Base-by-base conservation (phyloP, 2,113 vertebrate genomes). In the Anas platyrhynchos region DNA sequence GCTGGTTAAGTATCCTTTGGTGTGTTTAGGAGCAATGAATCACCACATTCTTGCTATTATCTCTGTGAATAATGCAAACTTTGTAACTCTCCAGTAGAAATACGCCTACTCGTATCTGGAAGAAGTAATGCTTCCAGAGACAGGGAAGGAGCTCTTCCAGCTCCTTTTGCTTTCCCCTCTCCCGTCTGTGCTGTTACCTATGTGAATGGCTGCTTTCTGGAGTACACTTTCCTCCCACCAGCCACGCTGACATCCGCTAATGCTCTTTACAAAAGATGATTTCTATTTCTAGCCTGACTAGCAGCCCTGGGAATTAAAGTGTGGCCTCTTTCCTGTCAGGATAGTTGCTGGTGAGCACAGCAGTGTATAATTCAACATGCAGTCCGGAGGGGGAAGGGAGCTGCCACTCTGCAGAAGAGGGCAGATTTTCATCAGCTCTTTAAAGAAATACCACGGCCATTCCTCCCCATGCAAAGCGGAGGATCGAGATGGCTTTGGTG, bases 1-100 rank as follows among this genome's bases (percentile, higher is more conserved):
- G 44, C 74, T 79, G 62, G 61, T 79, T 88, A 41, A 69, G 48
- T 54, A 46, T 83, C 83, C 74, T 84, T 84, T 21, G 22, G 65
- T 29, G 69, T 61, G 55, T 76, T 91, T 11, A 62, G 86, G 67
- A 80, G 92, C 62, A 66, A 11, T 93, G 83, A 96, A 92, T 96
- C 92, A 62, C 91, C 5, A 1, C 38, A 29, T 56, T 83, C 68
- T 44, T 68, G 52, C 66, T 62, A 1, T 92, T 76, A 36, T 71
- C 86, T 82, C 83, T 41, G 23, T 59, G 88, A 89, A 68, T 74
- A 95, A 74, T 84, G 80, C 80, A 58, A 81, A 82, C 58, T 46
- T 82, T 86, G 58, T 67, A 72, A 61, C 55, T 73, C 59, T 69
- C 12, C 59, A 67, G 56, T 2, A 96, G 82, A 73, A 95, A 44